Conservation (phyloP, 2,113 vertebrate species). For the Shinisaurus crocodilurus region DNA sequence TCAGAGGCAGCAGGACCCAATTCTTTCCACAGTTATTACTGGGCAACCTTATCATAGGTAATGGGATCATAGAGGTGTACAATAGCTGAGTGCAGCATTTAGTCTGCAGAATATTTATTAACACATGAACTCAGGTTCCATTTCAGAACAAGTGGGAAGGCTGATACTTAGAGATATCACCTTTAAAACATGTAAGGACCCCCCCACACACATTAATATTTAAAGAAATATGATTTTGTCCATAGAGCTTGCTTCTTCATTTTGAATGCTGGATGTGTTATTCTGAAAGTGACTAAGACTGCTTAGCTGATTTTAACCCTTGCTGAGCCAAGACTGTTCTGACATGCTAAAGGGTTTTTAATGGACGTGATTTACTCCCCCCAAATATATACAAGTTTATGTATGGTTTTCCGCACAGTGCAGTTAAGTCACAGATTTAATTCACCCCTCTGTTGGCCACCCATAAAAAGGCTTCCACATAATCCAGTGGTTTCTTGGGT, state of each 20-base stretch:
- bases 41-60: conserved; percentile 36
- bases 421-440: neutral
- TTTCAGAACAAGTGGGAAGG: neutral
- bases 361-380: neutral
- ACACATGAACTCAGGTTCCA: neutral
- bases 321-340: neutral
- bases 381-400: neutral
- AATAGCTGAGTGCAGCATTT: conserved; percentile 6
- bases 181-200: neutral
- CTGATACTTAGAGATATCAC: neutral
- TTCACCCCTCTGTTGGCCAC: neutral
- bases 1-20: conserved; percentile 17
- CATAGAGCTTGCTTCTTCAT: neutral
- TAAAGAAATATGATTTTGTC: conserved; percentile 4
- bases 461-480: neutral
- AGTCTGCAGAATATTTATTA: conserved; percentile 22
- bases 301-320: neutral
- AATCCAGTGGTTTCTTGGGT: neutral
- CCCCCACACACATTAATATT: neutral
- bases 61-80: neutral
- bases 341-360: neutral
- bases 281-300: neutral
- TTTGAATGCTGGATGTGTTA: neutral
- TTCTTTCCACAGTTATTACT: conserved; percentile 14
- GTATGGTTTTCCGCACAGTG: neutral